Conservation (phyloP, 1,140 invertebrate genomes). For the Neuroterus valhalla region DNA sequence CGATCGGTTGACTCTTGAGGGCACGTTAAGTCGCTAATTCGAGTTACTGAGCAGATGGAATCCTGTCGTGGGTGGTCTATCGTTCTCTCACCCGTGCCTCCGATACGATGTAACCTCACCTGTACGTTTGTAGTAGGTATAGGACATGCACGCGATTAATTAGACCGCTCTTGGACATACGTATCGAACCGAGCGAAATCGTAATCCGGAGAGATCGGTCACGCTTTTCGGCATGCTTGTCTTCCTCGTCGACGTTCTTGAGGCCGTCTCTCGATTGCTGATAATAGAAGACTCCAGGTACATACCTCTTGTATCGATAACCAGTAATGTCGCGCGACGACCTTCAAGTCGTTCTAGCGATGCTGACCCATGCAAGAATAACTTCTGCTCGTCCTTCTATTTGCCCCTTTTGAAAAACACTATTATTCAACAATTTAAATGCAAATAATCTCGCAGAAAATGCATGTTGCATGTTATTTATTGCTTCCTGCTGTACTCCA, state of each 20-base stretch:
- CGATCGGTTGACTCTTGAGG: slow-evolving; percentile 35
- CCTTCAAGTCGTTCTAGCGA: no score
- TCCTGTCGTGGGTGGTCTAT: slow-evolving; percentile 67
- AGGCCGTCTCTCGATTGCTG: not conserved
- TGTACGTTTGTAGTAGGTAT: slow-evolving; percentile 41
- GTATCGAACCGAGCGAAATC: slow-evolving; percentile 54
- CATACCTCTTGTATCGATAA: slow-evolving; percentile 15
- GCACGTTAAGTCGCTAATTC: slow-evolving; percentile 70
- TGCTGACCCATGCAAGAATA: no score
- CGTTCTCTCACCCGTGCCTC: slow-evolving; percentile 42
- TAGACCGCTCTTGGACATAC: slow-evolving; percentile 55
- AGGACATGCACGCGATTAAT: slow-evolving; percentile 69
- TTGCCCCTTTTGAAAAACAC: no score
- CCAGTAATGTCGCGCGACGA: no score
- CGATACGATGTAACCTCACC: slow-evolving; percentile 43
- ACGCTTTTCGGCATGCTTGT: slow-evolving; percentile 58
- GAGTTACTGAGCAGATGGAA: slow-evolving; percentile 63
- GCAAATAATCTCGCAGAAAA: no score
- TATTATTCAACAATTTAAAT: no score
- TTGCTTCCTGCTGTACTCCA: no score
- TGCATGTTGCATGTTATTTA: no score
- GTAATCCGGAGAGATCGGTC: slow-evolving; percentile 62
- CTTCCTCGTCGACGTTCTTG: not conserved
- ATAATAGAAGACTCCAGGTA: slow-evolving; percentile 30
- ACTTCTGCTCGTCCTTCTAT: no score